Percentiles rank a stretch among this genome's conserved stretches.
Conservation (phyloP, 2,888 invertebrate genomes). For the Patella depressa region DNA sequence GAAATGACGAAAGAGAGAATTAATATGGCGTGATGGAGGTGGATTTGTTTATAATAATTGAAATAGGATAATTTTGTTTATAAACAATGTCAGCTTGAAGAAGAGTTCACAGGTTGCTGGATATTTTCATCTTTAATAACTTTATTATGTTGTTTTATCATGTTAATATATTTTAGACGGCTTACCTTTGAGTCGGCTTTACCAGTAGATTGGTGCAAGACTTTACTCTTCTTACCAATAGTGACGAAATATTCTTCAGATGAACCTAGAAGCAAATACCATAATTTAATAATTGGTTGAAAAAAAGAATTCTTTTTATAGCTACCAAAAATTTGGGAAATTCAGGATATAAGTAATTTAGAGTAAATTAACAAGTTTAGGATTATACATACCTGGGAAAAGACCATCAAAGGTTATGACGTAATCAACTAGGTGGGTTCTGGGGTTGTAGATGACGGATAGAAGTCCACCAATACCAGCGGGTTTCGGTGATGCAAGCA, state of each 20-base stretch:
- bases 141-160: too few species aligned
- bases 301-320: too few species aligned
- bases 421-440: conserved; percentile 36
- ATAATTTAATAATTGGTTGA: background rate
- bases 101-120: too few species aligned
- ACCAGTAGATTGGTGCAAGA: conserved; percentile 40
- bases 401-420: conserved; percentile 40
- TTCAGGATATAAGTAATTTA: too few species aligned
- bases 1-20: conserved; percentile 9
- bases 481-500: conserved; percentile 42
- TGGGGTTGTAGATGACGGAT: conserved; percentile 39
- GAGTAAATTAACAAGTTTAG: too few species aligned
- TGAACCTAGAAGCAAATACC: conserved; percentile 28
- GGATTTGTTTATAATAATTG: too few species aligned
- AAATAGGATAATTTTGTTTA: too few species aligned
- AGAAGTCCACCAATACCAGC: conserved; percentile 50
- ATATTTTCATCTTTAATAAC: too few species aligned
- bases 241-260: conserved; percentile 42
- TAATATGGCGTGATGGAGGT: background rate
- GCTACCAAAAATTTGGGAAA: too few species aligned
- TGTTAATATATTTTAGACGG: background rate
- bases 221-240: conserved; percentile 40
- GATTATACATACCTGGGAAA: conserved; percentile 15
- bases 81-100: too few species aligned
- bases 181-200: conserved; percentile 33